Conservation (phyloP, 2,113 vertebrate genomes). For the Azemiops feae region DNA sequence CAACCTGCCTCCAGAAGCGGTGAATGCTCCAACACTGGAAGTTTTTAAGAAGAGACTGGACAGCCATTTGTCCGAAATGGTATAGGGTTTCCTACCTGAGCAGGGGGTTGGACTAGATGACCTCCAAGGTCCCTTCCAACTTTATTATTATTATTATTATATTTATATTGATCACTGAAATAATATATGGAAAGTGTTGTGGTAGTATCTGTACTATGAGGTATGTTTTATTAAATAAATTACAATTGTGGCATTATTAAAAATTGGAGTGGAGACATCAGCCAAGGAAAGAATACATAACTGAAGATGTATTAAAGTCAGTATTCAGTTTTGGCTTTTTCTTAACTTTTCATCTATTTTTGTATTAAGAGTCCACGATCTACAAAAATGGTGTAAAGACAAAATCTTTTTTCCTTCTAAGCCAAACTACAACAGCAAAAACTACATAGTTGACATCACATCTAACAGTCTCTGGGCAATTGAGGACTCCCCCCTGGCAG, state of each 20-base stretch:
- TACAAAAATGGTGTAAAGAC: background rate
- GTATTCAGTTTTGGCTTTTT: background rate
- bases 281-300: background rate
- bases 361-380: background rate
- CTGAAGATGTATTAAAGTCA: background rate
- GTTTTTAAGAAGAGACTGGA: no score
- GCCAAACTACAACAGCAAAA: background rate
- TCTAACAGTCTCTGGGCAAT: background rate
- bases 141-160: no score
- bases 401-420: background rate
- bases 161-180: background rate
- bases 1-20: no score
- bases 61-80: no score
- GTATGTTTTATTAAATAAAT: background rate
- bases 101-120: no score
- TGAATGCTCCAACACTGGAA: no score
- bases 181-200: background rate
- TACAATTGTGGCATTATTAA: background rate
- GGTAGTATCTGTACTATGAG: background rate
- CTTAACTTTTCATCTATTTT: background rate
- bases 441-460: background rate
- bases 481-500: background rate
- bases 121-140: no score
- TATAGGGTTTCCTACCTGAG: no score
- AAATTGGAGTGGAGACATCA: background rate